Evolutionary conservation across 2,888 invertebrate species (phyloP), one percentile per base, ranked within the genome.

Genomic region (Drosophila picticornis): DNA sequence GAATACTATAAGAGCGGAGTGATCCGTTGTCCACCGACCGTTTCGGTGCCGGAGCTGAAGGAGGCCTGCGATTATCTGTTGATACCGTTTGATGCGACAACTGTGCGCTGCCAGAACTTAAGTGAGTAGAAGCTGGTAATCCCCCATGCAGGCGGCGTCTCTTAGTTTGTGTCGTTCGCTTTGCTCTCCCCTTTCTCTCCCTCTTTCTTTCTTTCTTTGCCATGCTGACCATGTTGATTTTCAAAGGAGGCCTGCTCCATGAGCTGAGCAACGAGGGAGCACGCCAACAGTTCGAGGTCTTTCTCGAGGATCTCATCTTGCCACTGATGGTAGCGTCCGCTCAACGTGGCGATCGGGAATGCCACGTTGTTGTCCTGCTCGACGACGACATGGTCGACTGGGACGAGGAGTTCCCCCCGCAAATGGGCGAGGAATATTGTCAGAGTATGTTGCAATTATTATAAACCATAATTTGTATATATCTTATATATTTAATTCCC

Each of bases 191-290:
- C 46, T 57, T 70, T 67, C 52, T 70, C 59, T 69, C 34, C 40
- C 48, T 29, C 70, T 52, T 58, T 59, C 66, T 53, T 66, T 77
- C 56, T 48, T 53, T 62, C 51, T 73, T 76, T 77, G 69, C 48
- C 75, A 84, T 69, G 82, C 82, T 77, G 77, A 77, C 76, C 55
- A 19, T 77, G 75, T 77, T 81, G 58, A 69, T 76, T 81, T 82
- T 75, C 70, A 81, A 91, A 91, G 96, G 98, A 88, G 99, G 99
- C 59, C 95, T 99, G 62, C 95, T 99, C 65, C 99, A 99, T 94
- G 99, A 99, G 94, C 94, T 99, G 58, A 99, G 99, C 51, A 99
- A 99, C 94, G 99, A 99, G 93, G 99, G 99, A n/a, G 99, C 99
- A 0, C 96, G 99, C 4, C 96, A 97, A 78, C 99, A 99, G 93